phyloP scores from a whole-genome alignment of 2,113 vertebrate genomes.

The human (Homo sapiens) region DNA sequence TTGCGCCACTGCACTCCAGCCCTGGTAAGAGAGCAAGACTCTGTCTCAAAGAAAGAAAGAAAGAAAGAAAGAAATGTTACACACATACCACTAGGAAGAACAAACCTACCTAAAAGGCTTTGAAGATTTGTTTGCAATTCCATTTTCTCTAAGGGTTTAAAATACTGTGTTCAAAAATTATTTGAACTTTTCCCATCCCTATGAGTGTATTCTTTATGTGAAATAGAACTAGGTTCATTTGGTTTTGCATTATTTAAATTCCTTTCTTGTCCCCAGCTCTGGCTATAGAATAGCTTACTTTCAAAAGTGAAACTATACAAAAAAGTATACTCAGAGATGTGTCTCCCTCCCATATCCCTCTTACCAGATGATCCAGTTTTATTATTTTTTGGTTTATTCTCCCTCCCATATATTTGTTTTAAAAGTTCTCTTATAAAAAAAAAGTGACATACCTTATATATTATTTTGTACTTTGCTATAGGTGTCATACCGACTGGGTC shows the following conservation, averaged over 20 bases:
- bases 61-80: neutral
- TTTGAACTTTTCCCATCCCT: neutral
- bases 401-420: neutral
- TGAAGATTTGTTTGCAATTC: neutral
- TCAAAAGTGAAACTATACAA: neutral
- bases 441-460: neutral
- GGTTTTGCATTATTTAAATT: neutral
- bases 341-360: neutral
- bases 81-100: neutral
- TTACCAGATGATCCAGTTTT: neutral
- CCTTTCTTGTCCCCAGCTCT: neutral
- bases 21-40: too few species aligned
- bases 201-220: neutral
- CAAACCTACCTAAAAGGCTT: neutral
- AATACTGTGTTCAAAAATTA: neutral
- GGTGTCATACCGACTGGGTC: neutral
- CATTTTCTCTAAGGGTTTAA: neutral
- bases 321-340: neutral
- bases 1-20: too few species aligned
- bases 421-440: neutral
- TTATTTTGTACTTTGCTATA: neutral
- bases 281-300: neutral
- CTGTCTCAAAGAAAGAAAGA: too few species aligned
- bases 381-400: neutral
- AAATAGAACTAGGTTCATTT: neutral